Base-by-base conservation (phyloP, 2,888 invertebrate genomes). In the Diploptera punctata region DNA sequence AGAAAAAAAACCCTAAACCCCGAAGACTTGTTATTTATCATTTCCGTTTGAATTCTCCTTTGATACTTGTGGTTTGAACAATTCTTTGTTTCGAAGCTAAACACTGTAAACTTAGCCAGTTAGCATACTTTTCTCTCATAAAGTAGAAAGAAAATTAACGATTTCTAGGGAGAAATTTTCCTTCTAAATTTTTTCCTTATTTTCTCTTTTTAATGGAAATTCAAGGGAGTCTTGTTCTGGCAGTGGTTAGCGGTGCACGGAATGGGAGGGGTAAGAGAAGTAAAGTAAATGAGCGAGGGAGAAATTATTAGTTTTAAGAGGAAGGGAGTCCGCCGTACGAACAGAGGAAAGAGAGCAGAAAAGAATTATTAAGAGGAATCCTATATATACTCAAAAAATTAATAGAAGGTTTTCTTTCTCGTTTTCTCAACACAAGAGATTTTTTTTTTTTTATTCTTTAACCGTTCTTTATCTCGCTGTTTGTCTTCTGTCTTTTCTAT, bases 291-390 rank as follows among this genome's bases (percentile, higher is more conserved):
- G 74, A 72, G 70, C 52, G 70, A 67, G 67, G 70, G 68, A 72
- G 74, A 61, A 71, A 73, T 73, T 72, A 74, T 74, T 74, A 74
- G 70, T 74, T 74, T 73, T 62, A 70, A 74, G 38, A 72, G 68
- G 67, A 73, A 73, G 57, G 68, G 57, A n/a, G 29, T 29, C 31
- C 52, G 31, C 57, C 13, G 67, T 62, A 68, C 24, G 18, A 24
- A 69, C 69, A 52, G 1, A 43, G 33, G 21, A 31, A 62, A 31
- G 24, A 13, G 26, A 3, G 18, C 3, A 29, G 26, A 57, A 29
- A 38, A 60, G 24, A 43, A 44, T 43, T 67, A n/a, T n/a, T 33
- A 54, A 54, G 33, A 38, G 33, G 38, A 31, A 54, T 24, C 33
- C 54, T 47, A 31, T 52, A 38, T 52, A 68, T 21, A 18, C 44